Base-by-base conservation (phyloP, 2,797 vertebrate genomes). In the Danio jaintianensis region DNA sequence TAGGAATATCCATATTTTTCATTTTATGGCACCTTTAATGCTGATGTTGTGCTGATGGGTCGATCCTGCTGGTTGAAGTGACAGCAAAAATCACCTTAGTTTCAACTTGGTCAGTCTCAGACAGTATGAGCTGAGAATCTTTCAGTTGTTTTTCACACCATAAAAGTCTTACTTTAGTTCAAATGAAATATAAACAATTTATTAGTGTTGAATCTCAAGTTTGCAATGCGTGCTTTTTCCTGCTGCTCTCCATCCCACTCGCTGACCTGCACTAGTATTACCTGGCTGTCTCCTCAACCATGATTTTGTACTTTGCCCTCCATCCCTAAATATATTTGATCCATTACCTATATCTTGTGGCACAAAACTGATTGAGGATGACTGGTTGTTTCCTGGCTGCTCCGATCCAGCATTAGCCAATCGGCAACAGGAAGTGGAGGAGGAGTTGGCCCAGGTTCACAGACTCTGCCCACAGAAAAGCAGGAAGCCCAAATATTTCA, bases 281-380 rank as follows among this genome's bases (percentile, higher is more conserved):
- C 61, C 38, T 42, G 16, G 36, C 62, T 78, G 29, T 68, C 38
- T 70, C 36, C n/a, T 47, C 48, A 6, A 18, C 15, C 43, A 11
- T 16, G 12, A 72, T 72, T 72, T 48, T 61, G 43, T 18, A 40
- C 42, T 77, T 29, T 68, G 45, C 53, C 81, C 75, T 77, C 5
- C 53, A 73, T 58, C 79, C 86, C 76, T 84, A 86, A 75, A 61
- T 86, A 83, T 84, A 84, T 85, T 84, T 88, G 85, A 85, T 80
- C 83, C 86, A 83, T 76, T 20, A 75, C 84, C 83, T 66, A 85
- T 89, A 91, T 93, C 96, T 96, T 97, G 96, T 96, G 96, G 96
- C 96, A 97, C 96, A 98, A 97, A 97, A 97, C 96, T 98, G 96
- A 98, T 98, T 96, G 96, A 97, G 96, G 96, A 98, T 97, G 96